Evolutionary conservation across 2,797 vertebrate species (phyloP).

Genomic region (Enteromius paludinosus): DNA sequence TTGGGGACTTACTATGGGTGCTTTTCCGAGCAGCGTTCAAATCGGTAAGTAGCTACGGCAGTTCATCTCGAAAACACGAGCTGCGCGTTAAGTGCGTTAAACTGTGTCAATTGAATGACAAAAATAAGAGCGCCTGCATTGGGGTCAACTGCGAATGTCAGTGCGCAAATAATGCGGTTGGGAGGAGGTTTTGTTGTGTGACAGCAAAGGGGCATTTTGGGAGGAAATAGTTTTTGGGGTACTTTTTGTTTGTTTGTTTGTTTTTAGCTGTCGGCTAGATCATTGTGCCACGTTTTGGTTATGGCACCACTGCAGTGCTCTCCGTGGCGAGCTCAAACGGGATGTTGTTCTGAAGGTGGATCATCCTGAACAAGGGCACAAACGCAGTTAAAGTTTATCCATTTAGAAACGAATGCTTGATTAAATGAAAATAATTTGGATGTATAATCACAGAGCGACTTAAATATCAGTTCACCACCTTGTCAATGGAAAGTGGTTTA

Average conservation of each 20-base stretch:
- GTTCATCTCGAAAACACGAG: conserved; percentile 14
- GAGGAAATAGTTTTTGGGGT: neutral
- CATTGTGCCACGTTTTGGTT: conserved; percentile 34
- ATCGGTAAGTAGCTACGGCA: conserved; percentile 91
- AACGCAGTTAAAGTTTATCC: conserved; percentile 57
- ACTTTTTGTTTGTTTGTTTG: conserved; percentile 40
- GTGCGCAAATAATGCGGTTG: conserved; percentile 28
- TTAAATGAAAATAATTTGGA: neutral
- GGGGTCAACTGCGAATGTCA: conserved; percentile 36
- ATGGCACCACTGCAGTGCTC: conserved; percentile 65
- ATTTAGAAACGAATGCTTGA: neutral
- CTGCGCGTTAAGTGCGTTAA: conserved; percentile 24
- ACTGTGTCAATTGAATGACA: conserved; percentile 27
- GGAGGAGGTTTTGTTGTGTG: conserved; percentile 10
- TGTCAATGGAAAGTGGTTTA: conserved; percentile 61
- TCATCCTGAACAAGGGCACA: conserved; percentile 33
- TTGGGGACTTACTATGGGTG: conserved; percentile 95
- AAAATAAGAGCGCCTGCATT: conserved; percentile 15
- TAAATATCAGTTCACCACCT: conserved; percentile 35
- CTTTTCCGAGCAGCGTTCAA: conserved; percentile 99
- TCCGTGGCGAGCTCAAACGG: conserved; percentile 38
- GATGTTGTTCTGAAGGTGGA: conserved; percentile 49
- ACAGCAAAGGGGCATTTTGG: neutral
- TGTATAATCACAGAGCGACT: neutral
- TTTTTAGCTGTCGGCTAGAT: conserved; percentile 39